A percentile compares a stretch with the other conserved stretches of the same genome.
Evolutionary conservation across 2,888 invertebrate genomes (phyloP).

Genomic region (Gymnosoma rotundatum): DNA sequence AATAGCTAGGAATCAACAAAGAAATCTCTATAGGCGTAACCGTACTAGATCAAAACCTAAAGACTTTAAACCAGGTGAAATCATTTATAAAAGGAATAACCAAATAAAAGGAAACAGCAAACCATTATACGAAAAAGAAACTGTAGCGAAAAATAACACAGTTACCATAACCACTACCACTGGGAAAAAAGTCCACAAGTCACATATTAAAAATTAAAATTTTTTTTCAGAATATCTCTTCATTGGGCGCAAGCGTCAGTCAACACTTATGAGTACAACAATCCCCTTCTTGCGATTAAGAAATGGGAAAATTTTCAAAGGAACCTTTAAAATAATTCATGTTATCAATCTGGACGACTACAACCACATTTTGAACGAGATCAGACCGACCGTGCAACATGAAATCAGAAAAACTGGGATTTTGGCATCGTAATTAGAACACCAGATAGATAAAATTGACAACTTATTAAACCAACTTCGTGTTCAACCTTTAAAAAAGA

Average conservation of each 20-base stretch:
- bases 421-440: conserved; percentile 18
- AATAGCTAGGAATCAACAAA: conserved; percentile 66
- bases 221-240: conserved; percentile 11
- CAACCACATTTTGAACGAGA: conserved; percentile 14
- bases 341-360: conserved; percentile 1
- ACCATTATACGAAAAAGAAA: too few species aligned
- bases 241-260: conserved; percentile 28
- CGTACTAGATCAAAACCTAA: too few species aligned
- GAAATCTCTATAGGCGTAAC: conserved; percentile 15
- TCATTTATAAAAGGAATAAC: too few species aligned
- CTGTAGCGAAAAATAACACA: too few species aligned
- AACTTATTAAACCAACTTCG: conserved; percentile 47
- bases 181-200: too few species aligned
- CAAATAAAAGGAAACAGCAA: too few species aligned
- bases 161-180: too few species aligned
- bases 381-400: conserved; percentile 1
- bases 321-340: conserved; percentile 21
- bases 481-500: conserved; percentile 12
- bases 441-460: conserved; percentile 43
- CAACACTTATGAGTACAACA: conserved; percentile 20
- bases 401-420: conserved; percentile 13
- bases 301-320: conserved; percentile 17
- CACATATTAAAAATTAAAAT: conserved; percentile 3
- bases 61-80: too few species aligned
- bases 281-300: conserved; percentile 9